Conservation (phyloP, 1,140 invertebrate genomes). For the Drosophila asahinai region DNA sequence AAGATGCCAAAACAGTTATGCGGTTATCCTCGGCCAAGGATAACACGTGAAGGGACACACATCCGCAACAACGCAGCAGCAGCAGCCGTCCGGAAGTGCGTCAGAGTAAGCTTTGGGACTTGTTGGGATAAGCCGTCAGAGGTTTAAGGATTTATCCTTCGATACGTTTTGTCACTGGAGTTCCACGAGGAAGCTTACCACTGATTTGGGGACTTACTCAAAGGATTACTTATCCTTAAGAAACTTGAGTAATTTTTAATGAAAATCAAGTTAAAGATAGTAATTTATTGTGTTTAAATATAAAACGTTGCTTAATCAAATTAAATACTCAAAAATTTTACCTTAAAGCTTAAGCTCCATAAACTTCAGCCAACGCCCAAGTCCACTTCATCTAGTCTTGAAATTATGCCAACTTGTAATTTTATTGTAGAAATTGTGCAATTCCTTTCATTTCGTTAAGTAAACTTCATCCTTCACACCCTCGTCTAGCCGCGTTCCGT, state of each 20-base stretch:
- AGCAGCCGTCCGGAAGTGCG: conserved; percentile 39
- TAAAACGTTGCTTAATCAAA: too few species aligned
- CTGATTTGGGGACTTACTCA: conserved; percentile 1
- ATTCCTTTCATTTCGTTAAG: conserved; percentile 33
- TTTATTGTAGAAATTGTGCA: conserved; percentile 12
- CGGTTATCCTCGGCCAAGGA: conserved; percentile 62
- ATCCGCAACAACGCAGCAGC: conserved; percentile 11
- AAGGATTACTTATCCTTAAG: not conserved
- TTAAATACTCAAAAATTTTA: not conserved
- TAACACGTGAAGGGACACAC: conserved; percentile 52
- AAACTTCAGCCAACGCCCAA: not conserved
- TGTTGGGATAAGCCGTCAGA: conserved; percentile 34
- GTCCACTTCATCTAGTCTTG: not conserved
- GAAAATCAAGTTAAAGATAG: not conserved
- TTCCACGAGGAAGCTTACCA: conserved; percentile 14
- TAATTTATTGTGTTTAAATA: too few species aligned
- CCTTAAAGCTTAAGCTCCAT: not conserved
- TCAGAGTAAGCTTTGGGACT: conserved; percentile 46
- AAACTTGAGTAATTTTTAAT: not conserved
- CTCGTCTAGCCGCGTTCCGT: conserved; percentile 1
- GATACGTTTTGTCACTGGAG: conserved; percentile 25
- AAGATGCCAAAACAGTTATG: conserved; percentile 83
- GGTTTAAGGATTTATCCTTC: conserved; percentile 33
- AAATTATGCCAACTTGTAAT: conserved; percentile 29
- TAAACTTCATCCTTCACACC: conserved; percentile 29